These are phyloP conservation scores for Cryptotermes secundus DNA, from an alignment of 1,140 invertebrate genomes.

Conservation along the genomic window DNA sequence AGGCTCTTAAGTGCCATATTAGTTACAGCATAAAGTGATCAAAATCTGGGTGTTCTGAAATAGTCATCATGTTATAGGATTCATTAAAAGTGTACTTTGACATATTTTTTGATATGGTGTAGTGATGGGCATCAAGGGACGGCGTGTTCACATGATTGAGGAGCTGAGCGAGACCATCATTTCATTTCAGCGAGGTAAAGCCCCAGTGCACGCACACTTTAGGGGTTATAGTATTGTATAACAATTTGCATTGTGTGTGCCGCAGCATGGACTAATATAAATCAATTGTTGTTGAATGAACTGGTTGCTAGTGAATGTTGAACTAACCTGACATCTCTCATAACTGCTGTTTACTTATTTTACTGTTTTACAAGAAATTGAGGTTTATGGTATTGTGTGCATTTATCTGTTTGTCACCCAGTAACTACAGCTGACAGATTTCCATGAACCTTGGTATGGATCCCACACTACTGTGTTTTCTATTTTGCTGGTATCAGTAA, in stretches of 20 bases:
- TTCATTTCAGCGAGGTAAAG: constrained; percentile 96
- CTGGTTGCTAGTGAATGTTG: not conserved
- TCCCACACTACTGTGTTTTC: too few species aligned
- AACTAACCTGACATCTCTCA: not conserved
- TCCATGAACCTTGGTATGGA: too few species aligned
- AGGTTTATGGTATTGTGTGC: too few species aligned
- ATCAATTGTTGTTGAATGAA: too few species aligned
- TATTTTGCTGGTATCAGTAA: too few species aligned
- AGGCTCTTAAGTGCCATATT: too few species aligned
- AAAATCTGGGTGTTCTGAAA: too few species aligned
- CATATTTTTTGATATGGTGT: constrained; percentile 41
- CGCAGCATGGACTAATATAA: not conserved
- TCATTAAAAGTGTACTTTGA: not conserved
- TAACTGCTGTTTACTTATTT: too few species aligned
- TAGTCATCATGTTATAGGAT: not conserved
- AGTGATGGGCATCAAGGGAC: constrained; percentile 98
- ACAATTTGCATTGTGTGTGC: not conserved
- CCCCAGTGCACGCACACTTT: not conserved
- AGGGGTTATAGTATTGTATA: not conserved
- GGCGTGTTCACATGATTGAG: constrained; percentile 96
- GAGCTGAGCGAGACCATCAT: constrained; percentile 96
- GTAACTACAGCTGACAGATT: too few species aligned
- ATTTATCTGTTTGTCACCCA: too few species aligned
- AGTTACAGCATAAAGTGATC: too few species aligned
- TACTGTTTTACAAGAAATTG: too few species aligned